Evolutionary conservation across 2,888 invertebrate genomes (phyloP).

Genomic region (Beris chalybata): DNA sequence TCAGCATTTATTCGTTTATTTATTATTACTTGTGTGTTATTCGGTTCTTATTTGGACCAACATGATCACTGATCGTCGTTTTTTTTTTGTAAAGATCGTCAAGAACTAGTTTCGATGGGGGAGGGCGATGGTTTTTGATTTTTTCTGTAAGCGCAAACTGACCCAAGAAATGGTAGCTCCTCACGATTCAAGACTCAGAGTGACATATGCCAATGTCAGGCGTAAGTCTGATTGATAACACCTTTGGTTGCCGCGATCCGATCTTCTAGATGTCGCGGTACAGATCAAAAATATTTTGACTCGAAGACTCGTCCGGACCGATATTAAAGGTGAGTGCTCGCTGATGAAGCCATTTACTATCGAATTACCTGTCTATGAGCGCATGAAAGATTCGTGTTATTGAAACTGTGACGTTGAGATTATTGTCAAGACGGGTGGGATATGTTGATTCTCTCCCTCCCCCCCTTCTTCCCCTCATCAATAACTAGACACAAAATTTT

Average conservation of each 20-base stretch:
- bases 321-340: slow-evolving; percentile 6
- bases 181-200: slow-evolving; percentile 12
- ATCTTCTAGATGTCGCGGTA: not conserved
- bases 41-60: no score
- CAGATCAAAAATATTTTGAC: slow-evolving; percentile 5
- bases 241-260: slow-evolving; percentile 4
- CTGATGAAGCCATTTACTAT: slow-evolving; percentile 31
- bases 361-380: slow-evolving; percentile 23
- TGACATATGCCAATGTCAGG: slow-evolving; percentile 34
- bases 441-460: not conserved
- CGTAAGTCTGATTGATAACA: slow-evolving; percentile 37
- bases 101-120: no score
- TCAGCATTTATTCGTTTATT: no score
- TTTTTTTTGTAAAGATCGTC: no score
- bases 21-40: no score
- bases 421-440: slow-evolving; percentile 14
- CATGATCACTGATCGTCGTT: no score
- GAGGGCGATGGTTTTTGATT: no score
- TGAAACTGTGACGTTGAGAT: slow-evolving; percentile 3
- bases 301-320: not conserved
- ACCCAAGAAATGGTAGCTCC: not conserved
- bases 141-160: no score
- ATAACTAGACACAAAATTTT: not conserved
- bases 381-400: slow-evolving; percentile 23
- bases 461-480: not conserved